Evolutionary conservation across 2,113 vertebrate species (phyloP), one percentile per base, ranked within the genome.

Genomic region (Neolamprologus tretocephalus): DNA sequence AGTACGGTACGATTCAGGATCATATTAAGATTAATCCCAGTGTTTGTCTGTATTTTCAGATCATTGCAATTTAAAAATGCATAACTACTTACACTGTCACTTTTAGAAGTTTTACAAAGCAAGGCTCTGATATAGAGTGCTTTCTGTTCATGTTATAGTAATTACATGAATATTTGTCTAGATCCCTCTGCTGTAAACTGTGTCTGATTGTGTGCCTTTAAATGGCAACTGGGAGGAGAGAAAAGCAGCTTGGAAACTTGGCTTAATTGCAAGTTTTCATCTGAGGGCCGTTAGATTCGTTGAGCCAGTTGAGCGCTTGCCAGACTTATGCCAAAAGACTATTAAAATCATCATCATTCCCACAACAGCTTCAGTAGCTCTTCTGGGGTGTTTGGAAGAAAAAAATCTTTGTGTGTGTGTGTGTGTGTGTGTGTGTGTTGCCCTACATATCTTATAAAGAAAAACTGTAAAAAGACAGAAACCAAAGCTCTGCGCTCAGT

Each of bases 241-340:
- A 73, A 86, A 80, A 86, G 81, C 84, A 54, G 66, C 73, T 84
- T 90, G 92, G 91, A 92, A 91, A 92, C 83, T 85, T 92, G 91
- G 91, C 93, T 55, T 81, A 8, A 37, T 87, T 78, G 26, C 86
- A 91, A 85, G 81, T 85, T 93, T 92, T 92, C 79, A 87, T 91
- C 87, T 89, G 85, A 89, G 82, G 87, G 89, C 83, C 89, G 35
- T 51, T 78, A 49, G 45, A 49, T 78, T 78, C 1, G 45, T 78
- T 78, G 73, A 88, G 87, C 83, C 80, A 91, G 79, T 80, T 89
- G 82, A 83, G 61, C 1, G 2, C 81, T 81, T 86, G 89, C 93
- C 90, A 78, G 73, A 51, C 26, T 78, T 49, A 78, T 78, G 73
- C 42, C 45, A 49, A 45, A 73, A 45, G 73, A 78, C 73, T 78